A percentile compares a stretch with the other conserved stretches of the same genome.
Conservation (phyloP, 2,888 invertebrate genomes). For the Nomada ruficornis region DNA sequence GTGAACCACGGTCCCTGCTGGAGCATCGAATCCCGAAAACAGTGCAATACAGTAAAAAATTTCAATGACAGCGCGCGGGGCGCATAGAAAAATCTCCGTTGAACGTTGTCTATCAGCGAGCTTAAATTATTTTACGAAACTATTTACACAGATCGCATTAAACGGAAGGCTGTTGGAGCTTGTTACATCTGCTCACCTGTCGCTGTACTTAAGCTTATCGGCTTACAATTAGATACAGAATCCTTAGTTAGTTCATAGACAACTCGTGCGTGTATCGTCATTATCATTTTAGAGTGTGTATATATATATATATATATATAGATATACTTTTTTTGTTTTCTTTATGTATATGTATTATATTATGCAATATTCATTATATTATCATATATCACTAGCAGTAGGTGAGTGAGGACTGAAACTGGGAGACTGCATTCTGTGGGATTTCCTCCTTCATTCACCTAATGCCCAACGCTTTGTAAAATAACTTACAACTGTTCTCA, state of each 20-base stretch:
- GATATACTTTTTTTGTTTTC: conserved; percentile 48
- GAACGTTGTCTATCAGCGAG: conserved; percentile 37
- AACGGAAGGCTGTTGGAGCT: conserved; percentile 49
- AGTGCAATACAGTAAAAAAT: conserved; percentile 38
- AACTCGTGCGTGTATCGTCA: conserved; percentile 66
- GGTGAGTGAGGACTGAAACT: conserved; percentile 66
- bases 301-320: conserved; percentile 8
- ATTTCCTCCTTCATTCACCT: conserved; percentile 61
- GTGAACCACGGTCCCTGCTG: conserved; percentile 7
- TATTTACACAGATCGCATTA: conserved; percentile 56
- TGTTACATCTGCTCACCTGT: conserved; percentile 32
- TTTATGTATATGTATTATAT: conserved; percentile 20
- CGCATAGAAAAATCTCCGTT: conserved; percentile 46
- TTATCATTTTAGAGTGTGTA: conserved; percentile 43
- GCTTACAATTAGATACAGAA: conserved; percentile 64
- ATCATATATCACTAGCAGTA: conserved; percentile 71
- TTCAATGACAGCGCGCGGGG: conserved; percentile 8
- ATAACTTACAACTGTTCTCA: conserved; percentile 66
- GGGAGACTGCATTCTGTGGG: conserved; percentile 21
- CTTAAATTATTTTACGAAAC: conserved; percentile 47
- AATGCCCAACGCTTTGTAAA: conserved; percentile 72
- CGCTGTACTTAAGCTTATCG: conserved; percentile 42
- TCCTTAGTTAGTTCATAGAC: conserved; percentile 61
- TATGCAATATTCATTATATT: conserved; percentile 5
- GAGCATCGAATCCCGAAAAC: conserved; percentile 4